Conservation (phyloP, 1,140 invertebrate genomes). For the Neoseiulus cucumeris region DNA sequence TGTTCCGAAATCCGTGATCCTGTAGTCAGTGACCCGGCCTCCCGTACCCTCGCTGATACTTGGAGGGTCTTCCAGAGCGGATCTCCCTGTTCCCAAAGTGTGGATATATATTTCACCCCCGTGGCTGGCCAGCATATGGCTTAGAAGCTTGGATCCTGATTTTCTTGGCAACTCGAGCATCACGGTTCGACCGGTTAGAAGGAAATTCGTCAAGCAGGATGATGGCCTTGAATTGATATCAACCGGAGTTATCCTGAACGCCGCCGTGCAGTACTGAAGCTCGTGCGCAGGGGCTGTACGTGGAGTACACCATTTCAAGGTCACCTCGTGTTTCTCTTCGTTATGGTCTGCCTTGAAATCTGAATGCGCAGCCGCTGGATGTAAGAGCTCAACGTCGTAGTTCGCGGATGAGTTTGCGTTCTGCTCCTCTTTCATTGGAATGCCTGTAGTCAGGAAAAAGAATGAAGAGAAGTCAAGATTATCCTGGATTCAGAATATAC, state of each 20-base stretch:
- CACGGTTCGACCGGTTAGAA: slow-evolving; percentile 56
- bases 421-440: slow-evolving; percentile 98
- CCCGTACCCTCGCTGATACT: slow-evolving; percentile 81
- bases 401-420: slow-evolving; percentile 92
- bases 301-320: slow-evolving; percentile 87
- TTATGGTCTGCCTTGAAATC: slow-evolving; percentile 41
- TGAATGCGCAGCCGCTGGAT: slow-evolving; percentile 58
- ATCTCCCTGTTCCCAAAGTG: slow-evolving; percentile 58
- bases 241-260: slow-evolving; percentile 76
- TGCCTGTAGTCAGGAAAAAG: slow-evolving; percentile 25
- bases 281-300: slow-evolving; percentile 44
- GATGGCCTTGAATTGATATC: slow-evolving; percentile 84
- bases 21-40: slow-evolving; percentile 77
- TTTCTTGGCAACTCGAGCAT: slow-evolving; percentile 82
- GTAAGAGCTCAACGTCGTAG: slow-evolving; percentile 91
- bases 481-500: too few relatives aligned
- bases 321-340: slow-evolving; percentile 36
- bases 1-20: slow-evolving; percentile 36
- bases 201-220: slow-evolving; percentile 85
- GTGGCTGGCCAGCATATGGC: slow-evolving; percentile 76
- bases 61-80: slow-evolving; percentile 79
- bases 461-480: too few relatives aligned
- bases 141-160: slow-evolving; percentile 61
- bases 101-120: slow-evolving; percentile 93
- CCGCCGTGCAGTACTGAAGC: slow-evolving; percentile 50